These are phyloP conservation scores for Drosophila tanythrix DNA, from an alignment of 2,888 invertebrate species.

Conservation along the genomic window DNA sequence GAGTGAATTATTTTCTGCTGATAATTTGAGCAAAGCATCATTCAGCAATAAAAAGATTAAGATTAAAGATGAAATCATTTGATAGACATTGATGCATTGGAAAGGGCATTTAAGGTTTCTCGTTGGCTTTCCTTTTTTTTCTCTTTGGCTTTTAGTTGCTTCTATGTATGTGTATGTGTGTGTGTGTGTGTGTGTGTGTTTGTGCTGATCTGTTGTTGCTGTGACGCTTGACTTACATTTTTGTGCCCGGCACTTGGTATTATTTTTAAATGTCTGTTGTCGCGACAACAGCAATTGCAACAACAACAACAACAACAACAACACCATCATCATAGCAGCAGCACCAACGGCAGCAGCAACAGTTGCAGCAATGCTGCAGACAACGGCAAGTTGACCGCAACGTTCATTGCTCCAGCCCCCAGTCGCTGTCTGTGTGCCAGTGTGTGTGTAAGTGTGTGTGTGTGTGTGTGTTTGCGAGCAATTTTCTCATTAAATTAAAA, in stretches of 20 bases:
- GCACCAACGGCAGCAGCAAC: slow-evolving; percentile 32
- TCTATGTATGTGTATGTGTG: neutral
- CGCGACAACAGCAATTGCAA: slow-evolving; percentile 54
- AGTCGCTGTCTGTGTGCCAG: slow-evolving; percentile 13
- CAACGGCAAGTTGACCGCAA: slow-evolving; percentile 74
- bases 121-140: neutral
- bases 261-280: slow-evolving; percentile 75
- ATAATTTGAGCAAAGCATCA: too few species aligned
- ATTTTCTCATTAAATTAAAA: slow-evolving; percentile 77
- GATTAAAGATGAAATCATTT: neutral
- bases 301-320: slow-evolving; percentile 27
- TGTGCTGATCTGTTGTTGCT: slow-evolving; percentile 33
- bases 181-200: slow-evolving; percentile 3
- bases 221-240: slow-evolving; percentile 78
- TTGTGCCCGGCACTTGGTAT: slow-evolving; percentile 47
- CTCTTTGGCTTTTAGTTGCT: neutral
- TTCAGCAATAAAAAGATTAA: neutral
- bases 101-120: neutral
- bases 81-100: neutral
- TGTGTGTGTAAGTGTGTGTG: neutral
- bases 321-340: slow-evolving; percentile 33
- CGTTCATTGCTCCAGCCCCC: slow-evolving; percentile 71
- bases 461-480: slow-evolving; percentile 42
- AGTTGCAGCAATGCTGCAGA: slow-evolving; percentile 41
- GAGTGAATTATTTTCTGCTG: too few species aligned